phyloP scores from a whole-genome alignment of 2,888 invertebrate species.

The Notocelia uddmanniana region DNA sequence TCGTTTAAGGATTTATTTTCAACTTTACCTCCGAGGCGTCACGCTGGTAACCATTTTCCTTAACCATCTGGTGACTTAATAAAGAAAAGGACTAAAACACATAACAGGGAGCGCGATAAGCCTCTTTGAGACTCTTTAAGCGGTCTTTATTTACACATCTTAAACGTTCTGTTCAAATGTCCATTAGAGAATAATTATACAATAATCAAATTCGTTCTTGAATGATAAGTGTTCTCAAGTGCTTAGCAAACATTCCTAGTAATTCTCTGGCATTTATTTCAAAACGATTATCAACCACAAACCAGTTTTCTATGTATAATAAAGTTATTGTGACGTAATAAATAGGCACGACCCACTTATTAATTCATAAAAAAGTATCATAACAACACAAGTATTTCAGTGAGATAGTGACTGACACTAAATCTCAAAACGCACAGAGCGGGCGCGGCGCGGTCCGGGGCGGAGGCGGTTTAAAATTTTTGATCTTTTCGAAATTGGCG shows the following conservation, averaged over 20 bases:
- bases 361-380: not conserved
- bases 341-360: conserved; percentile 12
- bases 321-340: not conserved
- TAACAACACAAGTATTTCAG: conserved; percentile 10
- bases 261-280: not conserved
- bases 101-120: conserved; percentile 19
- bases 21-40: conserved; percentile 24
- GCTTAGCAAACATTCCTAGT: not conserved
- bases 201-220: not conserved
- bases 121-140: conserved; percentile 10
- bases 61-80: conserved; percentile 4
- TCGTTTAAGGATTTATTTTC: conserved; percentile 31
- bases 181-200: conserved; percentile 1
- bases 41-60: conserved; percentile 21
- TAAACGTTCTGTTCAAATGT: not conserved
- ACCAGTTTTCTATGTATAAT: not conserved
- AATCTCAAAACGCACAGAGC: no score
- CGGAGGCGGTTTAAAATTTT: no score
- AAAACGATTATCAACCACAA: not conserved
- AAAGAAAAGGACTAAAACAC: conserved; percentile 12
- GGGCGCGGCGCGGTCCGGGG: no score
- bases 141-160: not conserved
- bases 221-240: not conserved
- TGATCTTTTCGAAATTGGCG: no score
- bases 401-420: conserved; percentile 10